Evolutionary conservation across 2,797 vertebrate species (phyloP), one percentile per base, ranked within the genome.

Genomic region (Pangasius larnaudii): DNA sequence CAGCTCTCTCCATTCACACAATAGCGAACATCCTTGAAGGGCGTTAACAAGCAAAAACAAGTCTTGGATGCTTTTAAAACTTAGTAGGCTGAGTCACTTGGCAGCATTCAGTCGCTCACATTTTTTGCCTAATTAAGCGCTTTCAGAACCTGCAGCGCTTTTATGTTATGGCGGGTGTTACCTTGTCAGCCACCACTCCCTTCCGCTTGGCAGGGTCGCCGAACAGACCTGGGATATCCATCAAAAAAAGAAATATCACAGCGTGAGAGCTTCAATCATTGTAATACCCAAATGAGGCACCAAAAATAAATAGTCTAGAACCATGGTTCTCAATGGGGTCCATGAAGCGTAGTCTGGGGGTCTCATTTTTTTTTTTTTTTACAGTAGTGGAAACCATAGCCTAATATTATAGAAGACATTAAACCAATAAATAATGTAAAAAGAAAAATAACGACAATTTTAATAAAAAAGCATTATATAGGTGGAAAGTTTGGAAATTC

Each of bases 151-250:
- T 39, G 49, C 27, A 13, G 18, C 11, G 83, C 3, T 59, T 19
- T 72, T 22, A 53, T 14, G 4, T 24, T 78, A 14, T 18, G 18
- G 36, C 7, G 53, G 33, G 16, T 33, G 95, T 95, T 86, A 99
- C 98, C 94, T 98, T 97, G 93, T 99, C 98, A 67, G 96, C 94
- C 74, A 99, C 96, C 6, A 98, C 94, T 36, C 95, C 96, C 89
- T 97, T 99, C 92, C 97, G 94, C 93, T 98, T 99, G 83, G 85
- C 93, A 2, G 96, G 95, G 90, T 99, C 98, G 82, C 97, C 98
- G 79, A 96, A 97, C 53, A 99, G 93, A 27, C 98, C 98, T 99
- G 89, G 19, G 69, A 84, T 42, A 18, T 65, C 74, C 71, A 80
- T 39, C 58, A 51, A 61, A 87, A 42, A 82, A 13, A 74, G 7